phyloP scores from a whole-genome alignment of 2,888 invertebrate genomes.

The Spisula subtruncata region DNA sequence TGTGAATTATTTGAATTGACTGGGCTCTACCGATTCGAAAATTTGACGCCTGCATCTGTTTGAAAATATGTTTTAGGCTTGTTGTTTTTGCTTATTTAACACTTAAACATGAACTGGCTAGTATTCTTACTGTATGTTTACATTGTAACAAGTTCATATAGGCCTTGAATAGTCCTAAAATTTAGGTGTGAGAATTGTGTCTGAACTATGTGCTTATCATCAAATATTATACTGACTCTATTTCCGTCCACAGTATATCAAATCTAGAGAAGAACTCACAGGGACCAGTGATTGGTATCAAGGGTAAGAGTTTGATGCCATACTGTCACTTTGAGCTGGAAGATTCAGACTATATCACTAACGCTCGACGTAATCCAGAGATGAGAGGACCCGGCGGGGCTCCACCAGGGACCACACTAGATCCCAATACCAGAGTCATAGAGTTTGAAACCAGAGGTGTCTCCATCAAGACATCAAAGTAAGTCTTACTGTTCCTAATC shows the following conservation, averaged over 20 bases:
- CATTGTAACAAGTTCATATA: no score
- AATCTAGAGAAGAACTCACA: slow-evolving; percentile 85
- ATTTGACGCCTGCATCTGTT: no score
- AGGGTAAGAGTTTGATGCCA: slow-evolving; percentile 91
- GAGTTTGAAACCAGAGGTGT: slow-evolving; percentile 91
- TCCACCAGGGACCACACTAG: slow-evolving; percentile 85
- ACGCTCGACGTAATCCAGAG: slow-evolving; percentile 86
- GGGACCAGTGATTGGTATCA: slow-evolving; percentile 87
- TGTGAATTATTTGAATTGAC: no score
- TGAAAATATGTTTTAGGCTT: no score
- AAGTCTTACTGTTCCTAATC: slow-evolving; percentile 55
- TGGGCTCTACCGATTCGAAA: no score
- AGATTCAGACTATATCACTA: slow-evolving; percentile 90
- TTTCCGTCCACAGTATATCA: slow-evolving; percentile 82
- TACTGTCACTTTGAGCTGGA: slow-evolving; percentile 92
- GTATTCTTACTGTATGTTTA: no score
- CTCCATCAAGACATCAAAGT: slow-evolving; percentile 87
- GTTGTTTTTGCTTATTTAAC: no score
- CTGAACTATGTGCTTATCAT: no score
- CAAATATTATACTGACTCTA: background rate
- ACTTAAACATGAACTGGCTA: no score
- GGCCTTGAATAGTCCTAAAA: no score
- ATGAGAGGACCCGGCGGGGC: slow-evolving; percentile 86
- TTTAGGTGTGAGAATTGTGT: no score
- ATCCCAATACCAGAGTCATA: slow-evolving; percentile 90